Evolutionary conservation across 2,113 vertebrate species (phyloP).

Genomic region (Chloroceryle aenea): DNA sequence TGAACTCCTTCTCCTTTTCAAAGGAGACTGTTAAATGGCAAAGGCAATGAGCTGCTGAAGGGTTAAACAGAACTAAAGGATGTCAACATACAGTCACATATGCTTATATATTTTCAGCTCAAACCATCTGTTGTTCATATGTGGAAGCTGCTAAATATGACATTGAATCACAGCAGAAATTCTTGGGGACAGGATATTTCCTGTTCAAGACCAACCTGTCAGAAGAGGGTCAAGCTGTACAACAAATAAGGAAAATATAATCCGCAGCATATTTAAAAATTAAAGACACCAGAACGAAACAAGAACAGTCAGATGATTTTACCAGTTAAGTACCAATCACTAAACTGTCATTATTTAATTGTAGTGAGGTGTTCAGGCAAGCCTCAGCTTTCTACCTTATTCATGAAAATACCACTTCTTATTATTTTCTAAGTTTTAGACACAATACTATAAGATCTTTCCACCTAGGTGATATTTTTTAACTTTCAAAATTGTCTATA

Average conservation of each 20-base stretch:
- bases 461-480: not conserved
- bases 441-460: not conserved
- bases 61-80: conserved; percentile 21
- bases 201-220: not conserved
- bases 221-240: not conserved
- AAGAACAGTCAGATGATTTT: not conserved
- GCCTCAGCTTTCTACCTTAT: not conserved
- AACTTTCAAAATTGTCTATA: not conserved
- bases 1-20: not conserved
- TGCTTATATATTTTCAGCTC: conserved; percentile 27
- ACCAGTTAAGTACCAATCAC: not conserved
- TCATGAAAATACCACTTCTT: not conserved
- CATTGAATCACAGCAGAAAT: conserved; percentile 29
- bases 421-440: not conserved
- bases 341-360: not conserved
- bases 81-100: not conserved
- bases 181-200: not conserved
- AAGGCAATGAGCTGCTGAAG: not conserved
- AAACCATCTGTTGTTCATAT: conserved; percentile 58
- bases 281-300: not conserved
- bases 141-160: conserved; percentile 8
- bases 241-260: conserved; percentile 9
- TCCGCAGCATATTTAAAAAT: not conserved
- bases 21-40: conserved; percentile 10
- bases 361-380: not conserved